Evolutionary conservation across 2,797 vertebrate species (phyloP).

Genomic region (Parauchenoglanis punctatus): DNA sequence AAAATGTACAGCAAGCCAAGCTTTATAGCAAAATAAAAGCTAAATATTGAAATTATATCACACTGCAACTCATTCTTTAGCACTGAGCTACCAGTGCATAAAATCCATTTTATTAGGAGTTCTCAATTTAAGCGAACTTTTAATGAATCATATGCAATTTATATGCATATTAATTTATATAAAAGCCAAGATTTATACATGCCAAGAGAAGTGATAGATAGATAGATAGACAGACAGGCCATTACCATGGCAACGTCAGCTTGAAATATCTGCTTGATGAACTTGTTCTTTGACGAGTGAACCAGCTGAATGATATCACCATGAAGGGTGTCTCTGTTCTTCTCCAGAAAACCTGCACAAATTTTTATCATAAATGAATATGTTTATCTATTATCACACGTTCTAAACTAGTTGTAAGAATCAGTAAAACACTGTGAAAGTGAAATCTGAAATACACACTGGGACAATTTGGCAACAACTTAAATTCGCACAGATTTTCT

Average conservation of each 20-base stretch:
- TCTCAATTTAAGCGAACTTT: too few relatives aligned
- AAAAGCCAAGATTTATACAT: too few relatives aligned
- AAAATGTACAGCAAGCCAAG: too few relatives aligned
- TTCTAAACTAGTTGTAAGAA: neutral
- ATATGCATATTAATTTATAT: too few relatives aligned
- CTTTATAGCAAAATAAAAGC: too few relatives aligned
- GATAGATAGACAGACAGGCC: neutral
- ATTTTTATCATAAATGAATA: neutral
- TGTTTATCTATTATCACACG: neutral
- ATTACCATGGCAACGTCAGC: conserved; percentile 97
- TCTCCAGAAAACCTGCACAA: conserved; percentile 90
- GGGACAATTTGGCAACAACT: neutral
- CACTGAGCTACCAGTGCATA: too few relatives aligned
- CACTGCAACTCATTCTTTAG: too few relatives aligned
- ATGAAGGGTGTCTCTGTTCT: conserved; percentile 94
- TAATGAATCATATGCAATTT: too few relatives aligned
- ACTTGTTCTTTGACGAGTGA: conserved; percentile 96
- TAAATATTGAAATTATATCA: too few relatives aligned
- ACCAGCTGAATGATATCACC: conserved; percentile 98
- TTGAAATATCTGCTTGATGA: conserved; percentile 98
- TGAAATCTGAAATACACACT: neutral
- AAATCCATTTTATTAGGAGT: too few relatives aligned
- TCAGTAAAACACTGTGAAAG: neutral
- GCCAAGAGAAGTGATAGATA: neutral
- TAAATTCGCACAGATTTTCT: neutral